A percentile compares a stretch with the other conserved stretches of the same genome.
phyloP scores from a whole-genome alignment of 2,797 vertebrate genomes.

The Stomatorhinus walkeri region DNA sequence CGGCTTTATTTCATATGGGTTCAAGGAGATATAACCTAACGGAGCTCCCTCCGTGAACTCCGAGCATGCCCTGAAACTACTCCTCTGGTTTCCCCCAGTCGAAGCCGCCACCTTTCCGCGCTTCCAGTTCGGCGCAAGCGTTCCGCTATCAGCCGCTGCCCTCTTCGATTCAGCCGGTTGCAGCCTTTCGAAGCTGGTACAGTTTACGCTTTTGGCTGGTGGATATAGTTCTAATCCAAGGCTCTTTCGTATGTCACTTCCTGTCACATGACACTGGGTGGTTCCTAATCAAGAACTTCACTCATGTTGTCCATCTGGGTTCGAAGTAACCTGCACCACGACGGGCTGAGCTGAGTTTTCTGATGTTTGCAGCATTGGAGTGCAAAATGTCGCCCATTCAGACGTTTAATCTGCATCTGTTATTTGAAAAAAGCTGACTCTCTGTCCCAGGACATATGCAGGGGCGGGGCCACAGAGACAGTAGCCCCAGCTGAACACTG shows the following conservation, averaged over 20 bases:
- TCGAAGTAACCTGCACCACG: background rate
- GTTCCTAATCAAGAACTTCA: background rate
- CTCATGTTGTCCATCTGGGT: background rate
- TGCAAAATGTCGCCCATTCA: background rate
- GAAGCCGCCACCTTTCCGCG: background rate
- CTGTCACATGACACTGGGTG: background rate
- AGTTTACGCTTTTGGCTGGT: background rate
- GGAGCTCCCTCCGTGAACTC: background rate
- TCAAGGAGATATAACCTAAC: background rate
- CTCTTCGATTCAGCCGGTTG: background rate
- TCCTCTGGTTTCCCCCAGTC: background rate
- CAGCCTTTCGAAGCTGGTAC: background rate
- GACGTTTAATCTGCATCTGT: conserved; percentile 23
- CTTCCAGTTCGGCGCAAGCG: background rate
- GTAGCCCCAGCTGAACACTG: background rate
- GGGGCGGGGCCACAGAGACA: background rate
- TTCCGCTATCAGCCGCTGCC: background rate
- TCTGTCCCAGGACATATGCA: background rate
- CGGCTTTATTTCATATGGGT: background rate
- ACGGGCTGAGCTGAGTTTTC: background rate
- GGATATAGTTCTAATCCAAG: background rate
- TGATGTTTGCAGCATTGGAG: background rate
- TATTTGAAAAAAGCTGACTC: background rate
- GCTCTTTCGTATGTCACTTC: background rate
- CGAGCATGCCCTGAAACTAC: background rate